Evolutionary conservation across 2,113 vertebrate genomes (phyloP).

Genomic region (Neomonachus schauinslandi): DNA sequence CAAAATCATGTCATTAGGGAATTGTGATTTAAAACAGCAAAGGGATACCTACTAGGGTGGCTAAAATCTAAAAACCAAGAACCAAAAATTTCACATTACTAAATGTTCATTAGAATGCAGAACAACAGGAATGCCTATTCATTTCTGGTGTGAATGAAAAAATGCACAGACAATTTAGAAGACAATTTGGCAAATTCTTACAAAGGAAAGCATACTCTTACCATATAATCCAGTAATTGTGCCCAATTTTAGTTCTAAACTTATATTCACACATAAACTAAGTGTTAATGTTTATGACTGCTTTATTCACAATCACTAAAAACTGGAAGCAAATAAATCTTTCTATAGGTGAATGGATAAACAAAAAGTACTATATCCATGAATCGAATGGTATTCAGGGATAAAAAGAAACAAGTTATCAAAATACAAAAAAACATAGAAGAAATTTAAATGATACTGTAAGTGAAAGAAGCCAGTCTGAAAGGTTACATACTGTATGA

Average conservation of each 20-base stretch:
- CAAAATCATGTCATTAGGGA: background rate
- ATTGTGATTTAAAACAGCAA: background rate
- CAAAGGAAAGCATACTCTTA: background rate
- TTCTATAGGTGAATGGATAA: background rate
- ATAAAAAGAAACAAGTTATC: background rate
- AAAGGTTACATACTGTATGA: background rate
- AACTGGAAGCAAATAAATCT: background rate
- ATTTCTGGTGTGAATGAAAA: background rate
- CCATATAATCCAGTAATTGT: background rate
- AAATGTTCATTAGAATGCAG: background rate
- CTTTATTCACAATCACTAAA: background rate
- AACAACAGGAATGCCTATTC: background rate
- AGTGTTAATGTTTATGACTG: background rate
- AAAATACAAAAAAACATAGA: background rate
- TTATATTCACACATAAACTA: background rate
- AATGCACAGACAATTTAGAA: background rate
- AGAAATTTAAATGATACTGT: background rate
- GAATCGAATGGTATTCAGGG: background rate
- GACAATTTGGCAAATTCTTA: background rate
- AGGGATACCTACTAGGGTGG: background rate
- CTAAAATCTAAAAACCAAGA: background rate
- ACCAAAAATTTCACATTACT: background rate
- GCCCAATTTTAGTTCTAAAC: background rate
- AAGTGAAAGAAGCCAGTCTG: background rate
- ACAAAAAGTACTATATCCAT: background rate